phyloP scores from a whole-genome alignment of 2,113 vertebrate species.

The Brachirus orientalis region DNA sequence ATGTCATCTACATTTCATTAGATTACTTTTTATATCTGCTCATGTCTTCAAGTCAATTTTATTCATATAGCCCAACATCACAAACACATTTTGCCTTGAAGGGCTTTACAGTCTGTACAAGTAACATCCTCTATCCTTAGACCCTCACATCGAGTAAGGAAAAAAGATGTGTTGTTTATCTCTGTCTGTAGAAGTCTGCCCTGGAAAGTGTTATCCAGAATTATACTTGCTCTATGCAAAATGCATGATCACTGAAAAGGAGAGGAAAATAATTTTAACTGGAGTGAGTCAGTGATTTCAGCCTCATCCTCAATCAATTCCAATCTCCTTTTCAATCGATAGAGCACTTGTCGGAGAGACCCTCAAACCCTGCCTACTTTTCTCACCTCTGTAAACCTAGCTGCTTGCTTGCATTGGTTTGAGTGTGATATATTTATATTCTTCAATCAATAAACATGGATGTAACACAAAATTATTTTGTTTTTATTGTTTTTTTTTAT shows the following conservation, averaged over 20 bases:
- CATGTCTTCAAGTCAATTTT: constrained; percentile 6
- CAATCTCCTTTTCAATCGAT: constrained; percentile 62
- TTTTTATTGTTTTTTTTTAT: background rate
- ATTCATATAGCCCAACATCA: too few relatives aligned
- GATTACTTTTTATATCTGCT: background rate
- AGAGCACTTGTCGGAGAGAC: constrained; percentile 30
- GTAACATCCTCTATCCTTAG: too few relatives aligned
- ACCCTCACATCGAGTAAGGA: too few relatives aligned
- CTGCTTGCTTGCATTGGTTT: background rate
- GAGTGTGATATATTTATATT: background rate
- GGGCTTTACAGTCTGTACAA: too few relatives aligned
- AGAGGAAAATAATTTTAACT: constrained; percentile 31
- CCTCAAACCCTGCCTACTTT: constrained; percentile 1
- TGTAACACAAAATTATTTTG: constrained; percentile 2
- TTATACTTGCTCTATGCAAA: constrained; percentile 5
- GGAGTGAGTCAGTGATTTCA: constrained; percentile 57
- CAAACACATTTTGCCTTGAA: too few relatives aligned
- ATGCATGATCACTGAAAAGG: constrained; percentile 31
- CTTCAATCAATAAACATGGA: background rate
- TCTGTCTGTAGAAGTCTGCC: background rate
- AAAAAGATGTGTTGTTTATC: background rate
- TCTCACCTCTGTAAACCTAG: background rate
- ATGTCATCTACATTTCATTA: background rate
- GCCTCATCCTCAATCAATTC: constrained; percentile 53
- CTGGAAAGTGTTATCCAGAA: background rate